These are phyloP conservation scores for Schizopygopsis pylzovi DNA, from an alignment of 2,797 vertebrate genomes.

Conservation along the genomic window DNA sequence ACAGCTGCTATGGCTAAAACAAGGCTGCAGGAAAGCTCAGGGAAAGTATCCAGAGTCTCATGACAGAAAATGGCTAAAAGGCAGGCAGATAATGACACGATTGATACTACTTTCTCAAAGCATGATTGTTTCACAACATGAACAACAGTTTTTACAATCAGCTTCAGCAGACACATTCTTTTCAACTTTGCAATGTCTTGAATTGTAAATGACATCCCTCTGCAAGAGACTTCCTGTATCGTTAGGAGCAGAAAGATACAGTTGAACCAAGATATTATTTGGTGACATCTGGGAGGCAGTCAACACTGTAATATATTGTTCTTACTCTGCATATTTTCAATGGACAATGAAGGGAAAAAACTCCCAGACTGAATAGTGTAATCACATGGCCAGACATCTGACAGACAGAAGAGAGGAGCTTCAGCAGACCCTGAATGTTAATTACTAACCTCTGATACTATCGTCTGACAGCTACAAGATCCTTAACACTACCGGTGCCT, in stretches of 20 bases:
- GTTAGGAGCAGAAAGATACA: constrained; percentile 38
- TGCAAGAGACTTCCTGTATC: constrained; percentile 39
- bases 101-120: constrained; percentile 17
- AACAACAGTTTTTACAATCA: constrained; percentile 56
- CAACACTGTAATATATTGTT: constrained; percentile 5
- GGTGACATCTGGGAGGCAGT: constrained; percentile 47
- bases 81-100: constrained; percentile 43
- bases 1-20: constrained; percentile 55
- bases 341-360: background rate
- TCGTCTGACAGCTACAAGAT: constrained; percentile 44
- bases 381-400: constrained; percentile 17
- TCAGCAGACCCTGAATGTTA: constrained; percentile 24
- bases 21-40: constrained; percentile 32
- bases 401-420: background rate
- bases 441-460: constrained; percentile 36
- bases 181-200: constrained; percentile 45
- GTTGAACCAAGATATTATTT: constrained; percentile 62
- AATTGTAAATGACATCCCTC: constrained; percentile 42
- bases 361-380: background rate
- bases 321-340: constrained; percentile 2
- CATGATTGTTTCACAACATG: constrained; percentile 26
- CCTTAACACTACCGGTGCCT: constrained; percentile 14
- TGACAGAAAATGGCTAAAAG: constrained; percentile 45
- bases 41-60: constrained; percentile 17
- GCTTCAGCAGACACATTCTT: constrained; percentile 43